Conservation (phyloP, 2,888 invertebrate species). For the Rhopalosiphum nymphaeae region DNA sequence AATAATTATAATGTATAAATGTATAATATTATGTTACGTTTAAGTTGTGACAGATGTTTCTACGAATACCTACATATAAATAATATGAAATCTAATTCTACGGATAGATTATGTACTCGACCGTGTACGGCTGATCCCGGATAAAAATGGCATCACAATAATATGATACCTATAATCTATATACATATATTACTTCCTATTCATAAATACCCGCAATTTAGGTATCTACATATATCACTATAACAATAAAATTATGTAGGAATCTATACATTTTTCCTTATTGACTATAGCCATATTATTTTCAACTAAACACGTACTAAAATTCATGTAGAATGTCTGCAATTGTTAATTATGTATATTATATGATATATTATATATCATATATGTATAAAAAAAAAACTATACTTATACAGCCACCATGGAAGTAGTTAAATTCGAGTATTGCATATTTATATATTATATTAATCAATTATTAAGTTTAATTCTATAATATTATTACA, state of each 20-base stretch:
- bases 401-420: no score
- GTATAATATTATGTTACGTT: neutral
- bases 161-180: neutral
- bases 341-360: neutral
- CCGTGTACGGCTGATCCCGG: conserved; percentile 8
- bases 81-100: neutral
- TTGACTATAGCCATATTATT: neutral
- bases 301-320: neutral
- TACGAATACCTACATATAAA: neutral
- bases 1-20: neutral
- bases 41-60: neutral
- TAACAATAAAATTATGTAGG: neutral
- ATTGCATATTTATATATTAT: neutral
- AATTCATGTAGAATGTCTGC: neutral
- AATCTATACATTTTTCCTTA: neutral
- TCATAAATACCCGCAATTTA: neutral
- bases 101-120: neutral
- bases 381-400: no score
- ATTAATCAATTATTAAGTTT: neutral
- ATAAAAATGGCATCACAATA: neutral
- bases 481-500: neutral
- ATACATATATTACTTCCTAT: neutral
- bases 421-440: no score
- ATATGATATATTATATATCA: no score
- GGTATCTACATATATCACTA: neutral